Evolutionary conservation across 2,888 invertebrate genomes (phyloP), one percentile per base, ranked within the genome.

Genomic region (Drosophila tanythrix): DNA sequence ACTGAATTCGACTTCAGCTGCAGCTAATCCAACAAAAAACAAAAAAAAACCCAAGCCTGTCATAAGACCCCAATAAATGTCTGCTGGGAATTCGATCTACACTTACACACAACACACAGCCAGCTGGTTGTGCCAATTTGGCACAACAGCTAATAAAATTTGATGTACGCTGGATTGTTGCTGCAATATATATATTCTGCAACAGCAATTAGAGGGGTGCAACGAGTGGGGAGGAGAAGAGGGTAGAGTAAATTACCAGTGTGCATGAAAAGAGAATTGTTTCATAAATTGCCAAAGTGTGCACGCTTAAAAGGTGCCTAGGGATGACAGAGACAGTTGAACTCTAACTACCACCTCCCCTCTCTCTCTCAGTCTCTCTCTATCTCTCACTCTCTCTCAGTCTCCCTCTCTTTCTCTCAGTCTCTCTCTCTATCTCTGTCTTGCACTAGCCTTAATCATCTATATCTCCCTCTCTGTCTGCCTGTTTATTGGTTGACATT

Each of bases 401-500:
- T 10, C 27, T 21, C 21, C 31, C 11, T 21, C 25, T 2, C 52
- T 21, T 21, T 13, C 51, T 11, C 0, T 36, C 15, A 5, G 11
- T 29, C 31, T 31, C 13, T 18, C 50, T 15, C 15, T 38, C 15
- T 40, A 21, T 31, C 43, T 15, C 36, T 33, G 11, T 1, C 33
- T 3, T 33, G 36, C 36, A 36, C 36, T 36, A 15, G 36, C 15
- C 36, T 36, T 36, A 36, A 15, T 15, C 15, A 6, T 15, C 36
- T 15, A 15, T 36, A 11, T 18, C 40, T 18, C 11, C 18, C 50
- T 36, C 38, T 15, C 6, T 36, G 29, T 51, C 38, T 31, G 21
- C 18, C 43, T 64, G 48, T 61, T 70, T 65, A 55, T 62, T 63
- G 72, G 63, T 74, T 88, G 90, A 80, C 84, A 88, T 85, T 90